These are phyloP conservation scores for Girardia tigrina DNA, from an alignment of 2,888 invertebrate genomes.

Conservation along the genomic window DNA sequence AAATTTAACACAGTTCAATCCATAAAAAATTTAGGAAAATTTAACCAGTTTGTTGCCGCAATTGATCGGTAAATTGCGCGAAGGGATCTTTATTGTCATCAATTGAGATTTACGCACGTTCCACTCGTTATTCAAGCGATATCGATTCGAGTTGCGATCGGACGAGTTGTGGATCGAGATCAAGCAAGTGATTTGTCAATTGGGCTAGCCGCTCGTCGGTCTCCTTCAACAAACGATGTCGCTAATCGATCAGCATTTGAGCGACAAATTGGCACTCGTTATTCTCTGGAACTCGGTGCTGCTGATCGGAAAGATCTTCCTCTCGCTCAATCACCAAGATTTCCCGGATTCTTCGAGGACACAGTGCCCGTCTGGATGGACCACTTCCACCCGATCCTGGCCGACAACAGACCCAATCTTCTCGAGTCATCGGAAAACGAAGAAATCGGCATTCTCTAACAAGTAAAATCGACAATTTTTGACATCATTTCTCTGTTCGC, in stretches of 20 bases:
- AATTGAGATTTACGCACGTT: slow-evolving; percentile 85
- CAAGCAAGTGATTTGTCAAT: slow-evolving; percentile 78
- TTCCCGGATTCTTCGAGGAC: slow-evolving; percentile 71
- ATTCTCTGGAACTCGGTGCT: slow-evolving; percentile 76
- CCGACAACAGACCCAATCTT: slow-evolving; percentile 61
- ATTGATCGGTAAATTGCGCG: slow-evolving; percentile 74
- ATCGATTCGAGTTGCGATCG: slow-evolving; percentile 85
- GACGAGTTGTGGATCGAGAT: slow-evolving; percentile 88
- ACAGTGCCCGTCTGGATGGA: slow-evolving; percentile 59
- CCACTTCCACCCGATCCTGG: slow-evolving; percentile 59
- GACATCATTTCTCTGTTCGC: slow-evolving; percentile 84
- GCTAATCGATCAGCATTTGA: slow-evolving; percentile 63
- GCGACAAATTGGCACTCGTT: slow-evolving; percentile 63
- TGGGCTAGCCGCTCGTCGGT: slow-evolving; percentile 82
- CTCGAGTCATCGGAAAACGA: too few species aligned
- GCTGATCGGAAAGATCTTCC: slow-evolving; percentile 81
- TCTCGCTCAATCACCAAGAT: slow-evolving; percentile 86
- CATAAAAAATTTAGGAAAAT: slow-evolving; percentile 54
- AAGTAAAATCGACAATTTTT: slow-evolving; percentile 82
- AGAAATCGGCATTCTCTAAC: slow-evolving; percentile 73
- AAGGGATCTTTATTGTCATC: slow-evolving; percentile 78
- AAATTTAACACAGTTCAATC: slow-evolving; percentile 29
- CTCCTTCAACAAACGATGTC: slow-evolving; percentile 65
- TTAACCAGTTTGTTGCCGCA: slow-evolving; percentile 84
- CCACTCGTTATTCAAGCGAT: slow-evolving; percentile 85